A percentile compares a stretch with the other conserved stretches of the same genome.
Conservation (phyloP, 2,113 vertebrate species). For the Actenoides lindsayi region DNA sequence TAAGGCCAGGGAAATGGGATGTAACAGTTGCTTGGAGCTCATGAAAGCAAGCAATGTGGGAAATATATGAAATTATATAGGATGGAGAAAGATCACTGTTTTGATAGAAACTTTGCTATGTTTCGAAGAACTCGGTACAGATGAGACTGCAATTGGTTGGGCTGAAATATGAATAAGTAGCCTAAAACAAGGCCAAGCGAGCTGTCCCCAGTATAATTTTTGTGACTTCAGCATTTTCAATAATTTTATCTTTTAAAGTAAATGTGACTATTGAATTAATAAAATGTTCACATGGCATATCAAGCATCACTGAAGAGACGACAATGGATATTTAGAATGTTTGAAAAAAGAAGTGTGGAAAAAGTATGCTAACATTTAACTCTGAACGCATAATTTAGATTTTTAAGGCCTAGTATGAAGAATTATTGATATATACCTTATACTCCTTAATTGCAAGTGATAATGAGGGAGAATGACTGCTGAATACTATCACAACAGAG, state of each 20-base stretch:
- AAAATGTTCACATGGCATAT: background rate
- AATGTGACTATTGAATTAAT: background rate
- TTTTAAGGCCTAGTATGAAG: background rate
- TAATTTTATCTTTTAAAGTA: background rate
- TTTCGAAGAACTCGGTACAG: background rate
- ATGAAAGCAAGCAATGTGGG: background rate
- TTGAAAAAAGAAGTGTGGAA: background rate
- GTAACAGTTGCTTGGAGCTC: background rate
- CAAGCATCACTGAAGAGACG: background rate
- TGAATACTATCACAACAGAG: background rate
- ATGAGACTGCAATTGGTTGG: background rate
- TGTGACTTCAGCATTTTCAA: background rate
- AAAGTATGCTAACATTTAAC: background rate
- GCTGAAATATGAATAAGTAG: background rate
- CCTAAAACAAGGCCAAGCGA: background rate
- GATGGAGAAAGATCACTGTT: background rate
- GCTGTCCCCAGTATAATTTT: background rate
- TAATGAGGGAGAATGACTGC: background rate
- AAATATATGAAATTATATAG: background rate
- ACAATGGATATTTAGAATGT: background rate
- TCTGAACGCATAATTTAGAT: background rate
- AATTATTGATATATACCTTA: background rate
- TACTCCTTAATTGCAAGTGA: background rate
- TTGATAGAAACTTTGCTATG: background rate
- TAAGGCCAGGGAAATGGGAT: background rate